Evolutionary conservation across 2,888 invertebrate genomes (phyloP), one percentile per base, ranked within the genome.

Genomic region (Caenorhabditis wallacei): DNA sequence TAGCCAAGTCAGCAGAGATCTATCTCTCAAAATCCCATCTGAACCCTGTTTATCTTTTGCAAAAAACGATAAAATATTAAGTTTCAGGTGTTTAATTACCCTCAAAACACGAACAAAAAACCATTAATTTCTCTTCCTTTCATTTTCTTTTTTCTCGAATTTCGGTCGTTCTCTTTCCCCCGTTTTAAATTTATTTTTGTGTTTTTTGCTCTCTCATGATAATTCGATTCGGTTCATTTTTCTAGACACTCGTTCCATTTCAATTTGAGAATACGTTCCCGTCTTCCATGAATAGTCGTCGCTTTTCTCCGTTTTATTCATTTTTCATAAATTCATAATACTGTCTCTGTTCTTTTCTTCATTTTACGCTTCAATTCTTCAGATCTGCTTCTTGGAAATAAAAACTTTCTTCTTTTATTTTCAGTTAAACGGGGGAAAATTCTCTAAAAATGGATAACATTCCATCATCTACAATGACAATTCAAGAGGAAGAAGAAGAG

Each of bases 401-500:
- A 48, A 48, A n/a, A 40, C n/a, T 71, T 51, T 40, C 51, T 22
- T 24, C 35, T 18, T 26, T 13, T 40, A 61, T 30, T 74, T 56
- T 54, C 51, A 18, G 48, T n/a, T 46, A 18, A 46, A 20, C n/a
- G 26, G 37, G 30, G 30, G 8, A 30, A 8, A 3, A 30, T 30
- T 5, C 30, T 30, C 3, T 30, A 20, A 48, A 30, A 16, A 56
- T 76, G 59, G 69, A 53, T 22, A 57, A 18, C 46, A 48, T 18
- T 18, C 18, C 18, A 48, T 18, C 61, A 24, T 59, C 69, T 3
- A 53, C 64, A 56, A 22, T 56, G 57, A 69, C 59, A 18, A 24
- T 35, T 11, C 22, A 18, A 40, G 54, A 54, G 30, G 71, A 61
- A 11, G 84, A 85, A n/a, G 83, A 85, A 24, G 83, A 81, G 54